Percentiles rank a stretch among this genome's conserved stretches.
Conservation (phyloP, 23 tunicate species). For the Trididemnum clinides region DNA sequence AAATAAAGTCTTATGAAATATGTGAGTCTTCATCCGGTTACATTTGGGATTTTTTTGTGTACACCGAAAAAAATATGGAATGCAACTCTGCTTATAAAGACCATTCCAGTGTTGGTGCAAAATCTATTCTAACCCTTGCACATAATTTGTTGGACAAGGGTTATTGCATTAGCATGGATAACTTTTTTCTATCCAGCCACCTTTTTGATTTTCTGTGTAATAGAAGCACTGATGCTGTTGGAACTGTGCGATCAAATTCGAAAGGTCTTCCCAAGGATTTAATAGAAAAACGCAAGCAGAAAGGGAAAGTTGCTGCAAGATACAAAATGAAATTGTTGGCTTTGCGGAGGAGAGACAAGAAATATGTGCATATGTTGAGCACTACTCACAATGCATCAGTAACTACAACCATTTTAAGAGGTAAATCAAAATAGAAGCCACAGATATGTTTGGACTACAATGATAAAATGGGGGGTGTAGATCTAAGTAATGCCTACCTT, state of each 20-base stretch:
- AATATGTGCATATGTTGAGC: constrained; percentile 18
- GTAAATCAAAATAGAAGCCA: background rate
- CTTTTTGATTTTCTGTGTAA: constrained; percentile 6
- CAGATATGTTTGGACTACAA: too few relatives aligned
- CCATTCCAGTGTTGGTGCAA: background rate
- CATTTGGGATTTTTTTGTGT: constrained; percentile 17
- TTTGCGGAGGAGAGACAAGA: constrained; percentile 9
- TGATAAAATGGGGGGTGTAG: too few relatives aligned
- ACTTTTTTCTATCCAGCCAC: constrained; percentile 1
- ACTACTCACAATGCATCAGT: background rate
- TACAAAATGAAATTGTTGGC: constrained; percentile 5
- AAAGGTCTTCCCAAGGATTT: constrained; percentile 7
- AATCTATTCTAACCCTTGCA: background rate
- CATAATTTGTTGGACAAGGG: too few relatives aligned
- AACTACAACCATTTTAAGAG: background rate
- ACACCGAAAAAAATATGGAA: constrained; percentile 1
- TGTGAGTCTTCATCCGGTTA: constrained; percentile 20
- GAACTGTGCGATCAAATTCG: constrained; percentile 4
- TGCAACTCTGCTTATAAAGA: background rate
- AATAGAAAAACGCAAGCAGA: background rate
- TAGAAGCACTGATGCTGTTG: background rate
- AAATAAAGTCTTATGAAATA: background rate
- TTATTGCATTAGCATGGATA: constrained; percentile 20
- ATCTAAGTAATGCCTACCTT: too few relatives aligned
- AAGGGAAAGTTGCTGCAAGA: background rate